phyloP scores from a whole-genome alignment of 2,888 invertebrate species.

The Thymelicus sylvestris region DNA sequence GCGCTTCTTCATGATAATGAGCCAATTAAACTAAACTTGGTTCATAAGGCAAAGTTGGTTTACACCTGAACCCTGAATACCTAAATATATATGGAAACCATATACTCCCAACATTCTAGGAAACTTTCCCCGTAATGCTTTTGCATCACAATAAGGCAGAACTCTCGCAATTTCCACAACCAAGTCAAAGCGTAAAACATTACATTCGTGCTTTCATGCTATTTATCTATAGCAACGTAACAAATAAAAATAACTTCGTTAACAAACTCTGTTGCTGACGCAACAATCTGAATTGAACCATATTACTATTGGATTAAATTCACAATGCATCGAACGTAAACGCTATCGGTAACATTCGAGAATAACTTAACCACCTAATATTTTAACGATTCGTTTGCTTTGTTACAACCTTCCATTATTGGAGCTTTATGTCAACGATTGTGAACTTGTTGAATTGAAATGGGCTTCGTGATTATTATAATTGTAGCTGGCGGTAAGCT shows the following conservation, averaged over 20 bases:
- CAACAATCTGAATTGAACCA: slow-evolving; percentile 1
- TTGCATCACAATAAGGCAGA: slow-evolving; percentile 22
- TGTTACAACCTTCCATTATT: slow-evolving; percentile 14
- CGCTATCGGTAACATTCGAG: slow-evolving; percentile 8
- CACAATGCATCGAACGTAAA: not conserved
- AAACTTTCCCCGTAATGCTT: slow-evolving; percentile 19
- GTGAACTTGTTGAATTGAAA: slow-evolving; percentile 4
- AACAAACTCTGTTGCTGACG: slow-evolving; percentile 3
- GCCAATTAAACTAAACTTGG: not conserved
- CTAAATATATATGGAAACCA: slow-evolving; percentile 5
- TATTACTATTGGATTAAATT: not conserved
- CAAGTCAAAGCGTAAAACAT: slow-evolving; percentile 25
- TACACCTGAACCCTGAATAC: slow-evolving; percentile 2
- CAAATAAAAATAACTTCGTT: slow-evolving; percentile 32
- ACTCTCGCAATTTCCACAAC: slow-evolving; percentile 30
- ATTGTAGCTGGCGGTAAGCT: not conserved
- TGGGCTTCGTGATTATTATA: slow-evolving; percentile 1
- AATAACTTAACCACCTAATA: slow-evolving; percentile 22
- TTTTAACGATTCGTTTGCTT: slow-evolving; percentile 22
- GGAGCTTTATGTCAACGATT: slow-evolving; percentile 1
- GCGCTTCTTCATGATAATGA: not conserved
- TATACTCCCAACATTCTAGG: slow-evolving; percentile 8
- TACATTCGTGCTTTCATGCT: slow-evolving; percentile 33
- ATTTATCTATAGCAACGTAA: slow-evolving; percentile 28
- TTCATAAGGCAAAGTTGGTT: not conserved